Percentiles rank a stretch among this genome's conserved stretches.
phyloP scores from a whole-genome alignment of 2,888 invertebrate species.

The Protodeltote pygarga region DNA sequence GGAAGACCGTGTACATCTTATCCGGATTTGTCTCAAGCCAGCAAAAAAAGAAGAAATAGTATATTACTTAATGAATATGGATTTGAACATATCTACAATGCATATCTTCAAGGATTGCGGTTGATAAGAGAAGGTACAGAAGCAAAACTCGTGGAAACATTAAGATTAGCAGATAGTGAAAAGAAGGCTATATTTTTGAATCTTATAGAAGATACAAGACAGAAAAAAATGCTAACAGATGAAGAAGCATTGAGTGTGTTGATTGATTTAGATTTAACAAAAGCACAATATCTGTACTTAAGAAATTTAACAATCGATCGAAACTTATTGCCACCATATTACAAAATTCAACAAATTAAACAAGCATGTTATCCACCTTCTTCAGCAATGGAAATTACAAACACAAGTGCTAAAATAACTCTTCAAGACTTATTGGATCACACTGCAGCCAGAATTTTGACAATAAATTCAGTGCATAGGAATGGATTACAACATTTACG shows the following conservation, averaged over 20 bases:
- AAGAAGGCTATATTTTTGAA: too few relatives aligned
- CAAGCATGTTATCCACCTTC: conserved; percentile 2
- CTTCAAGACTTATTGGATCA: conserved; percentile 39
- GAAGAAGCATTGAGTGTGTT: not conserved
- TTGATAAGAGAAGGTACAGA: too few relatives aligned
- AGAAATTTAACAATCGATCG: not conserved
- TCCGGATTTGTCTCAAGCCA: too few relatives aligned
- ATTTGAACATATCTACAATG: too few relatives aligned
- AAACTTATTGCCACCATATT: not conserved
- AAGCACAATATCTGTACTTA: not conserved
- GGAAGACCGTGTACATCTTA: too few relatives aligned
- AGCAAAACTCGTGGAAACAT: conserved; percentile 10
- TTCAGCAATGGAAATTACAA: conserved; percentile 4
- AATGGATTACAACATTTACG: conserved; percentile 1
- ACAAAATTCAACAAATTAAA: conserved; percentile 3
- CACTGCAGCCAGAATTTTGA: conserved; percentile 32
- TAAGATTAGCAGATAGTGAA: conserved; percentile 6
- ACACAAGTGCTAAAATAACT: conserved; percentile 10
- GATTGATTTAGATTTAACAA: conserved; percentile 4
- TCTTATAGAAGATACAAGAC: not conserved
- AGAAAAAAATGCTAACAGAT: not conserved
- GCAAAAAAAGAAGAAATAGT: too few relatives aligned
- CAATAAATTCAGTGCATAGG: conserved; percentile 20
- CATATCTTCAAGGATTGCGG: too few relatives aligned
- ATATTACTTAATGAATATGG: too few relatives aligned